Base-by-base conservation (phyloP, 2,888 invertebrate species). In the Spodoptera picta region DNA sequence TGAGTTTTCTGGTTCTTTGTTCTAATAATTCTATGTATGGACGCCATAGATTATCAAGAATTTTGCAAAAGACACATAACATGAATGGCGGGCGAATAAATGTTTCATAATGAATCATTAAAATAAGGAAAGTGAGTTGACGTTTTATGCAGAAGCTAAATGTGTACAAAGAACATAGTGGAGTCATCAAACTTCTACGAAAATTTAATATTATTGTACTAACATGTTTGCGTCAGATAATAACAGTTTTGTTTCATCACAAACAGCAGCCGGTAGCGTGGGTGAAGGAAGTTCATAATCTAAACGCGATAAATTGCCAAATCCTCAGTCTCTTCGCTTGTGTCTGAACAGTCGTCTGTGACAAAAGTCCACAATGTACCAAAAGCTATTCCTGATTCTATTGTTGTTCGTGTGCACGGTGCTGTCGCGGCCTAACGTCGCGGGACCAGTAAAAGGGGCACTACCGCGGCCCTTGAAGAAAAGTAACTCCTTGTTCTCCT, bases 281-380 rank as follows among this genome's bases (percentile, higher is more conserved):
- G 88, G 88, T 65, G 82, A 72, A 81, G 87, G 86, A 87, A 79
- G 79, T 80, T 51, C 56, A 61, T 81, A 83, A 82, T 84, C 77
- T 74, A 66, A 62, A 57, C 68, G 64, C 54, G 71, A 78, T 77
- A 77, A 68, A 75, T 45, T 68, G 58, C 66, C 66, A 74, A 80
- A 78, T 81, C 75, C 64, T 46, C 79, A 69, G 68, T 80, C 53
- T 44, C 55, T 52, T 61, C 53, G 43, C 23, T 62, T 47, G 56
- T 51, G 47, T 73, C 57, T 36, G n/a, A 9, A 23, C 11, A 59
- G n/a, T 14, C n/a, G 48, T 46, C 50, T 12, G 23, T 48, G 46
- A 57, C 45, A 49, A 46, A 57, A 42, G 44, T 58, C 44, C 51
- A 80, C 69, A 64, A 81, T 82, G 81, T 70, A 48, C n/a, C 75